Evolutionary conservation across 1,140 invertebrate genomes (phyloP).

Genomic region (Pogonognathellus flavescens): DNA sequence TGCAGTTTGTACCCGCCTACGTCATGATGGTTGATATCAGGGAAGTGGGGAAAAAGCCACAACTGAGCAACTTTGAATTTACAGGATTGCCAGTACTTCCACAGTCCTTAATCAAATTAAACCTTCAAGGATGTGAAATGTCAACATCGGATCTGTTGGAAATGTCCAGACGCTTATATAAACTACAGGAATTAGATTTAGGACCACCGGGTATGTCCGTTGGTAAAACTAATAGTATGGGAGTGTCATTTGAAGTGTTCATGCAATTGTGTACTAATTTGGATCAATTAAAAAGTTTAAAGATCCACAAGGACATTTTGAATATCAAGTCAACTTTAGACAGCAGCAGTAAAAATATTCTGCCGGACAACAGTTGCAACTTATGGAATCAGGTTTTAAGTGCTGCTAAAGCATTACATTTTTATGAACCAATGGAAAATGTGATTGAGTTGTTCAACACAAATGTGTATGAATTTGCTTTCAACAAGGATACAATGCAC

Average conservation of each 20-base stretch:
- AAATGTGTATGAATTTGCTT: not conserved
- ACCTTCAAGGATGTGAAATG: constrained; percentile 36
- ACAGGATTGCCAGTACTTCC: constrained; percentile 4
- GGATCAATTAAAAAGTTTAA: not conserved
- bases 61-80: constrained; percentile 44
- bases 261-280: not conserved
- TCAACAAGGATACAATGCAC: not conserved
- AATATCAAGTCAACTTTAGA: not conserved
- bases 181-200: constrained; percentile 10
- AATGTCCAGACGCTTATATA: constrained; percentile 16
- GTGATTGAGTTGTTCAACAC: not conserved
- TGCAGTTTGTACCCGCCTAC: not conserved
- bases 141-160: constrained; percentile 24
- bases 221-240: not conserved
- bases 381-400: not conserved
- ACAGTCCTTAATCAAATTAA: constrained; percentile 4
- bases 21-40: constrained; percentile 2
- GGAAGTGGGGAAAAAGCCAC: not conserved
- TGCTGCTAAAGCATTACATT: not conserved
- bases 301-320: constrained; percentile 20
- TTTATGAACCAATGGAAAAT: not conserved
- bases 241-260: constrained; percentile 26
- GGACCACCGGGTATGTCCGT: constrained; percentile 3
- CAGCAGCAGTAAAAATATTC: not conserved
- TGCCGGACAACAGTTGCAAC: too few species aligned